Conservation (phyloP, 2,888 invertebrate species). For the Aleiodes alternator region DNA sequence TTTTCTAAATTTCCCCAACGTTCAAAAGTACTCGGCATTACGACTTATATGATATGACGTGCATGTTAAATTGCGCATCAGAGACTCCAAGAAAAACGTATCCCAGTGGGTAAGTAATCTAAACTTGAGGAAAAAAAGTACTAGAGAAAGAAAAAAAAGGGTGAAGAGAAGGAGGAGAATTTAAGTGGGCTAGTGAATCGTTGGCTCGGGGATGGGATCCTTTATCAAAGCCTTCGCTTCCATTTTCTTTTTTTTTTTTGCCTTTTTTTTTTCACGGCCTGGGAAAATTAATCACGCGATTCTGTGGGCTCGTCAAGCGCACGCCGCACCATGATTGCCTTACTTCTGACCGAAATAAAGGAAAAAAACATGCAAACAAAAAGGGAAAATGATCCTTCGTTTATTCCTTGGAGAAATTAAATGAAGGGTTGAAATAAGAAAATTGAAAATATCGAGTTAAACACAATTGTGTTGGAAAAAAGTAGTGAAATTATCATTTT, state of each 20-base stretch:
- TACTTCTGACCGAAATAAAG: constrained; percentile 20
- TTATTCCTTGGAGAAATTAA: neutral
- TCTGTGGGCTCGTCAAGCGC: constrained; percentile 50
- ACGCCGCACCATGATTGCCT: constrained; percentile 45
- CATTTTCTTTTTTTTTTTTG: constrained; percentile 6
- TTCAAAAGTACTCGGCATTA: constrained; percentile 7
- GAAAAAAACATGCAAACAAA: constrained; percentile 7
- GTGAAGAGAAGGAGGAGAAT: neutral
- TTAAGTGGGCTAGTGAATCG: constrained; percentile 24
- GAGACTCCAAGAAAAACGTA: constrained; percentile 26
- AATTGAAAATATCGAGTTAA: neutral
- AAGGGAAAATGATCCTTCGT: neutral
- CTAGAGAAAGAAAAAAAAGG: neutral
- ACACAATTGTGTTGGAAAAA: neutral
- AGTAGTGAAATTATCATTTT: no score
- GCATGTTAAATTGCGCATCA: constrained; percentile 32
- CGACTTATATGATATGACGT: constrained; percentile 29
- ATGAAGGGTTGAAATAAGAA: no score
- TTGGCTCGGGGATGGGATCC: constrained; percentile 22
- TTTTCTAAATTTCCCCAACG: neutral
- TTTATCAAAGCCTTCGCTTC: constrained; percentile 35
- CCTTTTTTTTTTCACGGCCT: constrained; percentile 25
- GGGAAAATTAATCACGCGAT: constrained; percentile 54
- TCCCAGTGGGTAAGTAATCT: constrained; percentile 32
- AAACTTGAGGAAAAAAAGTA: constrained; percentile 23